Evolutionary conservation across 92 coral and sea anemone species (phyloP).

Genomic region (Bergia sp.): DNA sequence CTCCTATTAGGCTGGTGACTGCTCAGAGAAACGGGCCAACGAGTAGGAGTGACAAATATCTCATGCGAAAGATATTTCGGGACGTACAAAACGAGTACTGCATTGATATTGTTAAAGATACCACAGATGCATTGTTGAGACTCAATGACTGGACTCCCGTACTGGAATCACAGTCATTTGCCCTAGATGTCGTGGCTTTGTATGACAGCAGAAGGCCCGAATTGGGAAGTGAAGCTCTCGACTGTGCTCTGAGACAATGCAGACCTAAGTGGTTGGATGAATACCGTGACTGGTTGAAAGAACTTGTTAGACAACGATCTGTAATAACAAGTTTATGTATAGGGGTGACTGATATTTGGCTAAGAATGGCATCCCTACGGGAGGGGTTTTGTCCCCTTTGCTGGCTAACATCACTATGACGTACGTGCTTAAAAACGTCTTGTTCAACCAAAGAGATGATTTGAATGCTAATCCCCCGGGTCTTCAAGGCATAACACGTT

Average conservation of each 20-base stretch:
- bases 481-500: too few species aligned
- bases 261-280: background rate
- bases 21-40: slow-evolving; percentile 1
- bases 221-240: background rate
- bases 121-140: slow-evolving; percentile 12
- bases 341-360: background rate
- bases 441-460: background rate
- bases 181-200: slow-evolving; percentile 18
- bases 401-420: background rate
- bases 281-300: background rate
- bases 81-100: background rate
- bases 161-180: background rate
- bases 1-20: background rate
- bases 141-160: slow-evolving; percentile 29
- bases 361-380: background rate
- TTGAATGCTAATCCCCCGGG: too few species aligned
- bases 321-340: slow-evolving; percentile 2
- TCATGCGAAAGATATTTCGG: background rate
- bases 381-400: background rate
- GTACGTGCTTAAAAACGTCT: background rate
- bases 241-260: too few species aligned
- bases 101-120: background rate
- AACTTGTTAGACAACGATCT: slow-evolving; percentile 2
- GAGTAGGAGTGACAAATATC: slow-evolving; percentile 33
- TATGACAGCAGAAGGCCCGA: slow-evolving; percentile 4